Base-by-base conservation (phyloP, 2,113 vertebrate genomes). In the Macrotus californicus region DNA sequence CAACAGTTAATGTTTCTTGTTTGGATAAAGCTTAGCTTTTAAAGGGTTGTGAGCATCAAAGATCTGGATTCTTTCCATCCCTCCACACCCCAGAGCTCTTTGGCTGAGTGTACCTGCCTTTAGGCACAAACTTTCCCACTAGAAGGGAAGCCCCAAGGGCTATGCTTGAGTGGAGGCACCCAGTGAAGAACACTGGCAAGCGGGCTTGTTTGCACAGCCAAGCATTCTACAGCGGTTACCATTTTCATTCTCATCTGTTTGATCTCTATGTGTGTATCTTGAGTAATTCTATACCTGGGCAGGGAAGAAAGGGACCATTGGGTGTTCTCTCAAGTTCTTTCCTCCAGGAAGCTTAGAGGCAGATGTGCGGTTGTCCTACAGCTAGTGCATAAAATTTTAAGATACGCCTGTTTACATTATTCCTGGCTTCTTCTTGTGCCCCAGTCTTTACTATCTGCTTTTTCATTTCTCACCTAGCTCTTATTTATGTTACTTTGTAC, bases 401-500 rank as follows among this genome's bases (percentile, higher is more conserved):
- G 43, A 46, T 41, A 36, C 7, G 43, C 3, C 4, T 43, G 16
- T 75, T 79, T 48, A 36, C 67, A 11, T 67, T 52, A 31, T 59
- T 93, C 87, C n/a, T 77, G n/a, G 11, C 48, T 39, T 90, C 41
- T 39, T 91, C 43, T 61, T 87, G 46, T 36, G 18, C 72, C 52
- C 36, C 7, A 15, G 0, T 67, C 34, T 31, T 82, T 77, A n/a
- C 77, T 85, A 34, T 81, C 80, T 77, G 46, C 56, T 22, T 69
- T 84, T 86, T 90, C 26, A 39, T 54, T 76, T 79, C 21, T 59
- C 83, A 59, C 6, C 14, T 76, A 34, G 36, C 75, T 84, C 89
- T 95, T 80, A 56, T 43, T 91, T 70, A 72, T 41, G 81, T 80
- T 88, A 88, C 59, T 39, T 90, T 91, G 87, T 85, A 85, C 88